Evolutionary conservation across 2,797 vertebrate species (phyloP).

Genomic region (Syngnathus acus): DNA sequence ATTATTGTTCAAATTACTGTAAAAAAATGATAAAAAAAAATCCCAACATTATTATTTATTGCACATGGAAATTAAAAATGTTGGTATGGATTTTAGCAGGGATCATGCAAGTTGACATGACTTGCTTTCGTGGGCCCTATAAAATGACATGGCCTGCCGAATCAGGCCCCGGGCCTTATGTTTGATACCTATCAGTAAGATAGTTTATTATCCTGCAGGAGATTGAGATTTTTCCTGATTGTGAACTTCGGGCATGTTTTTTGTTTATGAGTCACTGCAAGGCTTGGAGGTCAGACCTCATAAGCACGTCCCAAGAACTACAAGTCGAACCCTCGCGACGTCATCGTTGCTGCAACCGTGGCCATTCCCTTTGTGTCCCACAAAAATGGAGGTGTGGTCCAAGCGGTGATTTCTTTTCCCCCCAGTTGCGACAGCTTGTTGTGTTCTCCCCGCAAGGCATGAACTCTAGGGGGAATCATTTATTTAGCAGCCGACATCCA

Average conservation of each 20-base stretch:
- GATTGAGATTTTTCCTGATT: not conserved
- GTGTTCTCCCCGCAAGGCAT: constrained; percentile 4
- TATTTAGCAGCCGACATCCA: not conserved
- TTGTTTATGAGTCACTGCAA: not conserved
- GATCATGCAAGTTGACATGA: too few relatives aligned
- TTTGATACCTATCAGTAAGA: too few relatives aligned
- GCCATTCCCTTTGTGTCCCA: not conserved
- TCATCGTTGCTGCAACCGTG: not conserved
- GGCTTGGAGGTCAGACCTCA: not conserved
- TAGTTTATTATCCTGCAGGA: not conserved
- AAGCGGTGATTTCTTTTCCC: not conserved
- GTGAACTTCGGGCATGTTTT: not conserved
- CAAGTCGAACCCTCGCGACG: not conserved
- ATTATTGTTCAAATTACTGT: too few relatives aligned
- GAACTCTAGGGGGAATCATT: constrained; percentile 5
- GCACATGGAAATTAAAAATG: too few relatives aligned
- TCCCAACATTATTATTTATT: too few relatives aligned
- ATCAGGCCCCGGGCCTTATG: too few relatives aligned
- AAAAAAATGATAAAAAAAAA: too few relatives aligned
- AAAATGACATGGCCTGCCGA: too few relatives aligned
- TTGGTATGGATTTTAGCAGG: too few relatives aligned
- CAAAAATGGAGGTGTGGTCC: not conserved
- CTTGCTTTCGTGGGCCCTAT: too few relatives aligned
- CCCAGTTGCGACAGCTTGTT: not conserved
- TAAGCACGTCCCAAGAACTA: too few relatives aligned